phyloP scores from a whole-genome alignment of 2,113 vertebrate genomes.

The Amphilophus citrinellus region DNA sequence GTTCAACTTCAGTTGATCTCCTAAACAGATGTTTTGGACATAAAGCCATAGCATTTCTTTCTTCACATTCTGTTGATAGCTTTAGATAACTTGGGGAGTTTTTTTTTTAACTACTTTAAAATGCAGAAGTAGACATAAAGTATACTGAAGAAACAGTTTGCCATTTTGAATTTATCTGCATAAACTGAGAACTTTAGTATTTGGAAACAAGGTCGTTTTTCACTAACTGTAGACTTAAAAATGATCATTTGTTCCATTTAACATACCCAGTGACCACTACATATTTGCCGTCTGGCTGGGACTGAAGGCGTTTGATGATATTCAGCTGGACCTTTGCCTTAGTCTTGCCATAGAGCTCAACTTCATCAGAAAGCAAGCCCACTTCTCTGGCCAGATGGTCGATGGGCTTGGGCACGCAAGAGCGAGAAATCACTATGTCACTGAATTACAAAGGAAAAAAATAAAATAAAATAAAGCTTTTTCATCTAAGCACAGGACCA shows the following conservation, averaged over 20 bases:
- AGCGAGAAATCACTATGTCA: conserved; percentile 94
- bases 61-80: not conserved
- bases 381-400: conserved; percentile 86
- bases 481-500: not conserved
- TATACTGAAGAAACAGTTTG: not conserved
- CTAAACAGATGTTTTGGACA: not conserved
- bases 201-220: not conserved
- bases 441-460: conserved; percentile 68
- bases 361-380: conserved; percentile 89
- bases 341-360: conserved; percentile 93
- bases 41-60: not conserved
- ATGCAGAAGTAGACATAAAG: not conserved
- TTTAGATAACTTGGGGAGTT: not conserved
- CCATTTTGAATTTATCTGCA: not conserved
- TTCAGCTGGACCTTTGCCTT: conserved; percentile 94
- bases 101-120: not conserved
- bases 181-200: not conserved
- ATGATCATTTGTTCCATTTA: too few relatives aligned
- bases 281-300: conserved; percentile 92
- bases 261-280: conserved; percentile 95
- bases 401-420: conserved; percentile 88
- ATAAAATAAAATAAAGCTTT: not conserved
- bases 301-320: conserved; percentile 85
- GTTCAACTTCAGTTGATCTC: not conserved
- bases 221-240: not conserved